Evolutionary conservation across 1,140 invertebrate species (phyloP).

Genomic region (Bombus breviceps): DNA sequence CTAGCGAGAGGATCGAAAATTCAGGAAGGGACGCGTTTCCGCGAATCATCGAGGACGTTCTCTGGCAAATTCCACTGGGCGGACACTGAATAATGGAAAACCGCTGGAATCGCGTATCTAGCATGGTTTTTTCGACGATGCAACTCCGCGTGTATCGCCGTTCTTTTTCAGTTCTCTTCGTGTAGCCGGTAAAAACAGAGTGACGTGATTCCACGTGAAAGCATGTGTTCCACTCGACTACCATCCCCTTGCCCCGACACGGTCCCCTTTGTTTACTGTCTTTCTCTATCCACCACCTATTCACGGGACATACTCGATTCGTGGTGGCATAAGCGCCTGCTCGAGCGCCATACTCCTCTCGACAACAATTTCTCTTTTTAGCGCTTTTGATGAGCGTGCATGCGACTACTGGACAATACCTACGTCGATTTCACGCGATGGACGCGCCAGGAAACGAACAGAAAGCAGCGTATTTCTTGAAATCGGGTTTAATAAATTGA

Average conservation of each 20-base stretch:
- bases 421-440: not conserved
- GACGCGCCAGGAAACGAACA: not conserved
- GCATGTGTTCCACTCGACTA: slow-evolving; percentile 1
- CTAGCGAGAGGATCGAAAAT: not conserved
- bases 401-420: not conserved
- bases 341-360: too few relatives aligned
- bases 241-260: too few relatives aligned
- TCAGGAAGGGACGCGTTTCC: too few relatives aligned
- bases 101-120: not conserved
- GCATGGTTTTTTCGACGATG: not conserved
- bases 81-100: slow-evolving; percentile 10
- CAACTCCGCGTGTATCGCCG: not conserved
- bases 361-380: not conserved
- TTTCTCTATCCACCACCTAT: not conserved
- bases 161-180: not conserved
- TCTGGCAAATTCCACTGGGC: not conserved
- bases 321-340: not conserved
- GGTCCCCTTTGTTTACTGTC: not conserved
- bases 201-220: not conserved
- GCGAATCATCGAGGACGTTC: not conserved
- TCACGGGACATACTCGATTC: not conserved
- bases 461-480: not conserved
- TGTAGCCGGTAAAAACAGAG: not conserved
- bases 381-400: too few relatives aligned
- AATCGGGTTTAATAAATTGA: too few relatives aligned